phyloP scores from a whole-genome alignment of 2,888 invertebrate genomes.

The Charanyca ferruginea region DNA sequence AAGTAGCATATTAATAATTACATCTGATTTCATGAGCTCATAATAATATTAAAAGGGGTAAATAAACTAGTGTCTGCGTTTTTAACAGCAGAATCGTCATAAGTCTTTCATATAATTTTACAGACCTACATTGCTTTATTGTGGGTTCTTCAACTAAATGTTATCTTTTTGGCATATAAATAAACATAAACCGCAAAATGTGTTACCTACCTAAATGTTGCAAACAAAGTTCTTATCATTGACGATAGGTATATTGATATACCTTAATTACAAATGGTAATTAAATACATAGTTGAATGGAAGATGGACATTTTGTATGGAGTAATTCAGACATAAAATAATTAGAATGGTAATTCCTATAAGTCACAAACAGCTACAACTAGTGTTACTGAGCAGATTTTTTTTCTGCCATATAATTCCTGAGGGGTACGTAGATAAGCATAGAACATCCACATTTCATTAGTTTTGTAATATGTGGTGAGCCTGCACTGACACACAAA shows the following conservation, averaged over 20 bases:
- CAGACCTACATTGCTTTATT: neutral
- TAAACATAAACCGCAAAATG: conserved; percentile 30
- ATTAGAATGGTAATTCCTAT: neutral
- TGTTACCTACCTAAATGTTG: neutral
- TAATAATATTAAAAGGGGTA: too few species aligned
- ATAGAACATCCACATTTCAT: neutral
- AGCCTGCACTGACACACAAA: too few species aligned
- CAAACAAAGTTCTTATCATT: conserved; percentile 24
- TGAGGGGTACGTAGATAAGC: neutral
- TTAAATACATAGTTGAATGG: neutral
- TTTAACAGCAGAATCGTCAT: too few species aligned
- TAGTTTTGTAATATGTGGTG: too few species aligned
- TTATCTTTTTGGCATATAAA: conserved; percentile 29
- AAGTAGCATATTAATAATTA: too few species aligned
- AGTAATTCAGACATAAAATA: neutral
- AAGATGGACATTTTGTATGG: neutral
- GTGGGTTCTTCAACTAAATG: neutral
- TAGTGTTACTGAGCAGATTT: neutral
- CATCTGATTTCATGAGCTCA: too few species aligned
- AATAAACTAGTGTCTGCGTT: too few species aligned
- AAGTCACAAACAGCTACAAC: neutral
- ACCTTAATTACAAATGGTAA: conserved; percentile 2
- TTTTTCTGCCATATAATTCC: neutral
- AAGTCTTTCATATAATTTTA: too few species aligned
- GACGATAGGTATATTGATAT: neutral